These are phyloP conservation scores for Podotricha telesiphe DNA, from an alignment of 2,888 invertebrate genomes.

Conservation along the genomic window DNA sequence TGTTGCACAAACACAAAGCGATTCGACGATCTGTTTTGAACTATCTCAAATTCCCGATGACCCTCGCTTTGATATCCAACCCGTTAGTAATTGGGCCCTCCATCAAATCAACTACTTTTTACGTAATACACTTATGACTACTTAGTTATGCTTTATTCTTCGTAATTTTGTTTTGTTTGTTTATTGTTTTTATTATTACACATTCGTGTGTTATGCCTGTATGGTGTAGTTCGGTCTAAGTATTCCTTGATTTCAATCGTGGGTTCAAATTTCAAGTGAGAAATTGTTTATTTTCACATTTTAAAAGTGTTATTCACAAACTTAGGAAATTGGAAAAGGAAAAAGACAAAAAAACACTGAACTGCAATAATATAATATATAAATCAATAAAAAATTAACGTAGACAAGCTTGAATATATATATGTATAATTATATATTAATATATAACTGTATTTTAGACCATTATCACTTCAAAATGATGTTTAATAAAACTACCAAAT, in stretches of 20 bases:
- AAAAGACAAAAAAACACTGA: too few relatives aligned
- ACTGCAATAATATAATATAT: too few relatives aligned
- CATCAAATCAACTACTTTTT: conserved; percentile 22
- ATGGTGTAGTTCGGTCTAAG: too few relatives aligned
- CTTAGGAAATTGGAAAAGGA: too few relatives aligned
- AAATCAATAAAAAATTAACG: too few relatives aligned
- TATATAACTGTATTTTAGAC: conserved; percentile 6
- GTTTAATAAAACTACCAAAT: conserved; percentile 1
- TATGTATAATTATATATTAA: too few relatives aligned
- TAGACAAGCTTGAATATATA: too few relatives aligned
- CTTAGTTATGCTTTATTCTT: background rate
- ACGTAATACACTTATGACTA: background rate
- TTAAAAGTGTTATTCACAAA: too few relatives aligned
- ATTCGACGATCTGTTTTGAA: conserved; percentile 27
- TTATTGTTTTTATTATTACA: background rate
- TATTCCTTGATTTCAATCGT: background rate
- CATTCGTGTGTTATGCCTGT: too few relatives aligned
- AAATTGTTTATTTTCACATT: too few relatives aligned
- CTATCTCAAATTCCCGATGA: conserved; percentile 33
- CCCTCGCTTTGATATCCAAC: conserved; percentile 36
- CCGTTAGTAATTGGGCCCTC: conserved; percentile 22
- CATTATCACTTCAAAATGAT: conserved; percentile 3
- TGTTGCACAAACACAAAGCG: conserved; percentile 41
- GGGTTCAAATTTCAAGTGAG: background rate
- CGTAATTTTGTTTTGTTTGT: background rate